These are phyloP conservation scores for Pemphigus obesinymphae DNA, from an alignment of 1,140 invertebrate genomes.

Conservation along the genomic window DNA sequence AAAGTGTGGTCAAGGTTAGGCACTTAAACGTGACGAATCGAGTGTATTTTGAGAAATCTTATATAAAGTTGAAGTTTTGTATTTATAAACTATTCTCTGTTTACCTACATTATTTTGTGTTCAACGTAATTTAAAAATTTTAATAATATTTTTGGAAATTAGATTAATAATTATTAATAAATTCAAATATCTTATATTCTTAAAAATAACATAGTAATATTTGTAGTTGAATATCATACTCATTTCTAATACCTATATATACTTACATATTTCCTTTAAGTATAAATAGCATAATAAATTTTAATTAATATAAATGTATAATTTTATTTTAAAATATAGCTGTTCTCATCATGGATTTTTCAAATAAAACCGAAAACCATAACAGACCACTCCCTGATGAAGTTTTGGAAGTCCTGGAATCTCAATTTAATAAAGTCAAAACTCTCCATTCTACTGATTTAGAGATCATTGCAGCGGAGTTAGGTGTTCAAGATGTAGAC, in stretches of 20 bases:
- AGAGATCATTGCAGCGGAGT: slow-evolving; percentile 55
- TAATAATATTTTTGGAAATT: neutral
- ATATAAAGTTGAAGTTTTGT: neutral
- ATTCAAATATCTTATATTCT: too few relatives aligned
- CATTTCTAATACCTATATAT: too few relatives aligned
- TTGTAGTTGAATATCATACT: too few relatives aligned
- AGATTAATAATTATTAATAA: too few relatives aligned
- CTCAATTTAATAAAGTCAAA: slow-evolving; percentile 54
- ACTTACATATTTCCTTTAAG: neutral
- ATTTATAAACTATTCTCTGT: too few relatives aligned
- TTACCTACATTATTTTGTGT: neutral
- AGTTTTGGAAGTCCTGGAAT: slow-evolving; percentile 54
- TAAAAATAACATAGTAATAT: too few relatives aligned
- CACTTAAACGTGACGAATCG: neutral
- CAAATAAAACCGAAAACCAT: neutral
- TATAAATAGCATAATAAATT: neutral
- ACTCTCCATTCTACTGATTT: slow-evolving; percentile 55
- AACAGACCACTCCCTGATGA: slow-evolving; percentile 49
- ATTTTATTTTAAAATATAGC: neutral
- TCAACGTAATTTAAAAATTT: neutral
- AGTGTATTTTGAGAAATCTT: neutral
- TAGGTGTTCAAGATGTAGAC: slow-evolving; percentile 53
- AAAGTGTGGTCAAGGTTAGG: slow-evolving; percentile 23
- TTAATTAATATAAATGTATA: neutral
- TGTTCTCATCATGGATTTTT: slow-evolving; percentile 8